phyloP scores from a whole-genome alignment of 2,797 vertebrate genomes.

The Sphenopsis melanotis region DNA sequence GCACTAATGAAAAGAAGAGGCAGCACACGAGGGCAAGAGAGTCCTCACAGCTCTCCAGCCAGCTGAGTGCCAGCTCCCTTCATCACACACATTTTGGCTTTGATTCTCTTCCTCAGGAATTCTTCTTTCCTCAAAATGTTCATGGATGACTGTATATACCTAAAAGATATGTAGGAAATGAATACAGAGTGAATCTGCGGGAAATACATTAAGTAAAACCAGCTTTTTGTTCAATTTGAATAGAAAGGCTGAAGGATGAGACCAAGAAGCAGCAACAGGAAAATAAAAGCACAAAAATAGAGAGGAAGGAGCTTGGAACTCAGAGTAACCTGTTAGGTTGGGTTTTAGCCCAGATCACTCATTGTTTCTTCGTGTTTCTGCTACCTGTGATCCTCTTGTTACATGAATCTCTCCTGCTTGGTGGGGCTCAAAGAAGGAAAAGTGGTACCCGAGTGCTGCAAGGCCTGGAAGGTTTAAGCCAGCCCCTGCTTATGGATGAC shows the following conservation, averaged over 20 bases:
- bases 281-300: neutral
- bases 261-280: neutral
- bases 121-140: neutral
- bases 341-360: neutral
- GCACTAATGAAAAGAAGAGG: neutral
- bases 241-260: neutral
- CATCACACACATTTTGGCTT: neutral
- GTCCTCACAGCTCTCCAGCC: neutral
- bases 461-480: neutral
- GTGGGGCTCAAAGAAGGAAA: neutral
- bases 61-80: neutral
- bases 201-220: neutral
- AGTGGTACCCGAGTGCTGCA: neutral
- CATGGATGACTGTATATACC: neutral
- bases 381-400: neutral
- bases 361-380: neutral
- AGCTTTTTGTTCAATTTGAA: neutral
- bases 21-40: neutral
- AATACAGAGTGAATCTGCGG: neutral
- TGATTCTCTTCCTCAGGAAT: neutral
- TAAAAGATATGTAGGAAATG: neutral
- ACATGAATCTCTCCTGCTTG: neutral
- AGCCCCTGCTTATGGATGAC: slow-evolving; percentile 16
- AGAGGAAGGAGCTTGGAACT: neutral
- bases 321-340: neutral